Base-by-base conservation (phyloP, 2,797 vertebrate genomes). In the Chloroceryle amazona region DNA sequence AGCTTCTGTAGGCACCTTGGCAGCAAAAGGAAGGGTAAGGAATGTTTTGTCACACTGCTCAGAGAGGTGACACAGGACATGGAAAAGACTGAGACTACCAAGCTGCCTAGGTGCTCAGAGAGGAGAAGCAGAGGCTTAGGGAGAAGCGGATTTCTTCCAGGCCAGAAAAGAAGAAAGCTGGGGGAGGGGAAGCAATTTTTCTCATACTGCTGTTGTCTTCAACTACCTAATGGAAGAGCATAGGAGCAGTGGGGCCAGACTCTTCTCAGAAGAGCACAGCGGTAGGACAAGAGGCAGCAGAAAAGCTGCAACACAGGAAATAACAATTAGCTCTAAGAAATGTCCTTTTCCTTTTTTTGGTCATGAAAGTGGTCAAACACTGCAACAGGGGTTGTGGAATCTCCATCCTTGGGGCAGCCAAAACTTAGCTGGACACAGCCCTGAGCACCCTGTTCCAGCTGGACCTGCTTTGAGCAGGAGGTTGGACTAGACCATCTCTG, bases 171-270 rank as follows among this genome's bases (percentile, higher is more conserved):
- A 63, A 31, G 23, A 13, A 62, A 25, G 21, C 13, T 14, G 6
- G 22, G 15, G 20, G 11, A 3, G 8, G 29, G 1, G 0, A 60
- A 17, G 28, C 3, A 5, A 74, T 1, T 26, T 23, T 31, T 66
- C 9, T 57, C 18, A 78, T 61, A 29, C 18, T 51, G 65, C 75
- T 71, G 31, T 26, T 58, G 78, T 47, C 67, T 83, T 63, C 20
- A 61, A 4, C 58, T 33, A 25, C 29, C 18, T 65, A 33, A 37
- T 33, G 33, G 33, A 68, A 58, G 17, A 70, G 15, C 22, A 28
- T 2, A 74, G 35, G 35, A 65, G 29, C 58, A 55, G 13, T 4
- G 11, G 58, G 42, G 19, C n/a, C 68, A 54, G 46, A 65, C n/a
- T 39, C 44, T 60, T 72, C 41, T 33, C 58, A 31, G 71, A 60